Conservation (phyloP, 2,888 invertebrate genomes). For the Eupithecia exiguata region DNA sequence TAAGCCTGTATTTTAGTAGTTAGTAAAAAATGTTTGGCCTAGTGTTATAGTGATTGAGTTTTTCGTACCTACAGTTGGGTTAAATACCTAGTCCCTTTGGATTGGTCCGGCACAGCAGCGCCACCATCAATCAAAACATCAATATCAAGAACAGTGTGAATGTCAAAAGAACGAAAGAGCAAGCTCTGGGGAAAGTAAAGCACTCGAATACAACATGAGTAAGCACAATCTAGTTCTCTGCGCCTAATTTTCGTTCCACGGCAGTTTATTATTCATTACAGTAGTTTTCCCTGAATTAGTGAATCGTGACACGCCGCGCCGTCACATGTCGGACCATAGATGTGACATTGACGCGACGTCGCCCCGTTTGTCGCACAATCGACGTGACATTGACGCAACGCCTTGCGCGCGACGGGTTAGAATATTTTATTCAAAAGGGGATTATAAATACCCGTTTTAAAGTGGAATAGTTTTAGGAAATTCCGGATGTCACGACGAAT, state of each 20-base stretch:
- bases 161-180: background rate
- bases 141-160: background rate
- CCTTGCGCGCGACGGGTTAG: constrained; percentile 26
- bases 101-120: background rate
- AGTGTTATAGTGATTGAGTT: background rate
- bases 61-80: background rate
- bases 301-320: constrained; percentile 48
- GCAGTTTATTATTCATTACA: constrained; percentile 51
- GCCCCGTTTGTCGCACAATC: constrained; percentile 46
- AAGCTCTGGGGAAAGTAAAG: background rate
- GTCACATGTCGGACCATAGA: constrained; percentile 48
- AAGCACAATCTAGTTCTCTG: background rate
- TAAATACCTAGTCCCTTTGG: background rate
- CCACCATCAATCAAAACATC: background rate
- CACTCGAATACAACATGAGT: background rate
- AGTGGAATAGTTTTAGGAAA: constrained; percentile 31
- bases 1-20: background rate
- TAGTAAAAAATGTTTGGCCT: background rate
- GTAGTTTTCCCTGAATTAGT: constrained; percentile 57
- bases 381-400: constrained; percentile 38
- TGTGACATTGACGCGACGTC: constrained; percentile 41
- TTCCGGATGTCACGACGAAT: constrained; percentile 17
- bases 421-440: constrained; percentile 46
- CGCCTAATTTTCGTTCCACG: background rate
- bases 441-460: constrained; percentile 47